Percentiles rank a stretch among this genome's conserved stretches.
Conservation (phyloP, 2,888 invertebrate genomes). For the Dugesia japonica region DNA sequence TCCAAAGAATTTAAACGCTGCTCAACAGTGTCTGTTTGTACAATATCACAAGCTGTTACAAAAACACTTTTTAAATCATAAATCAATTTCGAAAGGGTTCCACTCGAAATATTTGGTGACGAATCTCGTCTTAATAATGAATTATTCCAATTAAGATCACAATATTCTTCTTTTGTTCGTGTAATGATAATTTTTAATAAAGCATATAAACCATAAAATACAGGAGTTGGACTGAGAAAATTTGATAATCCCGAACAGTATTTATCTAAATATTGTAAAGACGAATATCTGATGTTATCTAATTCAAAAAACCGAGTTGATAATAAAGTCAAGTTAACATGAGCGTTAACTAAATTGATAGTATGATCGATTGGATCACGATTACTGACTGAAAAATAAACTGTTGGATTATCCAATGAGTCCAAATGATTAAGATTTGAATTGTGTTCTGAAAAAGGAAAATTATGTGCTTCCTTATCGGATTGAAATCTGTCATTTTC, state of each 20-base stretch:
- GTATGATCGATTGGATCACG: not conserved
- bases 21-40: conserved; percentile 13
- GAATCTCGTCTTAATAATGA: not conserved
- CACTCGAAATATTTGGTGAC: not conserved
- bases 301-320: not conserved
- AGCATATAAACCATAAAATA: not conserved
- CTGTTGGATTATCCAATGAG: not conserved
- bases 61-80: conserved; percentile 14
- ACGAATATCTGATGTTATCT: not conserved
- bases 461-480: not conserved
- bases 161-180: not conserved
- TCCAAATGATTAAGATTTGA: not conserved
- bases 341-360: not conserved
- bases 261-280: not conserved
- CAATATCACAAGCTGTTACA: conserved; percentile 20
- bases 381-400: not conserved
- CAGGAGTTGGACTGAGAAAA: conserved; percentile 8
- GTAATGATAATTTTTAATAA: not conserved
- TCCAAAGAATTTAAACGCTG: conserved; percentile 11
- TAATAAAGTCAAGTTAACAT: not conserved
- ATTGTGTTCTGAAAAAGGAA: not conserved
- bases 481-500: not conserved
- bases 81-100: not conserved
- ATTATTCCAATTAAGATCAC: not conserved
- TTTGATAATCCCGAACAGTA: conserved; percentile 16